Evolutionary conservation across 2,113 vertebrate genomes (phyloP).

Genomic region (Tyrannus savana): DNA sequence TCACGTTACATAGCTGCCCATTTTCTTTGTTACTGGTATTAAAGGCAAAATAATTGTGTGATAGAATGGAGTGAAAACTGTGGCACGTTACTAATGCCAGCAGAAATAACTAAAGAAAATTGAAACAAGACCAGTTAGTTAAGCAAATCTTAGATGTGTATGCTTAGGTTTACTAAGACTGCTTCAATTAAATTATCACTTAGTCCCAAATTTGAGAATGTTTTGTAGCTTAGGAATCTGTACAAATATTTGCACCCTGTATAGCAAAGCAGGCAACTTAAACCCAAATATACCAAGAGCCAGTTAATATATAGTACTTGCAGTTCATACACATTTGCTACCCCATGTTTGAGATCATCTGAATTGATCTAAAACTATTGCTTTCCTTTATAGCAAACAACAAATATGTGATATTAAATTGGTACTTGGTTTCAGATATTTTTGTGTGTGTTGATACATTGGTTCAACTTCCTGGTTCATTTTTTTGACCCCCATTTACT

Average conservation of each 20-base stretch:
- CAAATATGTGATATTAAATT: neutral
- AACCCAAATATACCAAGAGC: neutral
- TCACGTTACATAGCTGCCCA: neutral
- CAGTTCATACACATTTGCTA: neutral
- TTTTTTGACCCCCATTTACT: neutral
- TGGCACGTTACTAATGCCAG: neutral
- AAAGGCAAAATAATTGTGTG: neutral
- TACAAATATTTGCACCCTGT: neutral
- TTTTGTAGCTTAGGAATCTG: neutral
- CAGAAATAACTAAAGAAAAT: neutral
- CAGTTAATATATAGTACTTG: neutral
- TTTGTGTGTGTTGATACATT: neutral
- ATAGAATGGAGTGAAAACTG: neutral
- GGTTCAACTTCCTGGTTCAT: neutral
- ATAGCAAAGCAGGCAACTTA: neutral
- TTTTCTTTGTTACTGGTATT: neutral
- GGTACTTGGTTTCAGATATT: neutral
- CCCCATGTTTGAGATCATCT: neutral
- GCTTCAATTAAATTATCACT: neutral
- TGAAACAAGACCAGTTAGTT: neutral
- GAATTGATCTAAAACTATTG: neutral
- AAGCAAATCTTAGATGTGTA: neutral
- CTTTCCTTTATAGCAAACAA: neutral
- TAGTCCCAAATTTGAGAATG: neutral
- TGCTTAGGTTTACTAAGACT: neutral